These are phyloP conservation scores for Synanthedon formicaeformis DNA, from an alignment of 2,888 invertebrate genomes.

Conservation along the genomic window DNA sequence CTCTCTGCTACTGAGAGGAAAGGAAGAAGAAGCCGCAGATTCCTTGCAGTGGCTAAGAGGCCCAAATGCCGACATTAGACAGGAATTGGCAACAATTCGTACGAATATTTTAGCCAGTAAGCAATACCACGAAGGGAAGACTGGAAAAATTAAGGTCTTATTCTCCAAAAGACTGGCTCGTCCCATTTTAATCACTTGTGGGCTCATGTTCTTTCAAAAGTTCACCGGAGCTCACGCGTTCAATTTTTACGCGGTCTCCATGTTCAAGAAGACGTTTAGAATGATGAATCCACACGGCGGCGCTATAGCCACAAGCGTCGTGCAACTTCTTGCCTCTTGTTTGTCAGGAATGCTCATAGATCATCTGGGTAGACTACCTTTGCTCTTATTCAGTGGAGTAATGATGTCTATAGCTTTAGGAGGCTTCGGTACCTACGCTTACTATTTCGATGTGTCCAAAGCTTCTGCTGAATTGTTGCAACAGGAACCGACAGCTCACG, in stretches of 20 bases:
- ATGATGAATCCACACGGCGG: conserved; percentile 85
- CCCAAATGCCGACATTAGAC: conserved; percentile 79
- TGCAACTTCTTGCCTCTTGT: conserved; percentile 85
- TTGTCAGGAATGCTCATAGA: conserved; percentile 87
- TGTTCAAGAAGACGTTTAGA: conserved; percentile 85
- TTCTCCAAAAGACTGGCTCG: conserved; percentile 63
- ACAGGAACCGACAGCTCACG: conserved; percentile 69
- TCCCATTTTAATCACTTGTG: conserved; percentile 85
- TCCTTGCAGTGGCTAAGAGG: conserved; percentile 85
- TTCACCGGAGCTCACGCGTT: conserved; percentile 86
- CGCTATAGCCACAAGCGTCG: conserved; percentile 85
- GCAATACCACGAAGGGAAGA: conserved; percentile 38
- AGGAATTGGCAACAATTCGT: conserved; percentile 78
- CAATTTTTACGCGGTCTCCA: conserved; percentile 86
- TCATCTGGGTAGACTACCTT: conserved; percentile 83
- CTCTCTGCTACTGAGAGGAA: conserved; percentile 79
- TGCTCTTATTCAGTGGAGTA: conserved; percentile 84
- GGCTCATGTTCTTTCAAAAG: conserved; percentile 90
- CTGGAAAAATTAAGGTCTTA: conserved; percentile 43
- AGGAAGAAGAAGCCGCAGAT: conserved; percentile 79
- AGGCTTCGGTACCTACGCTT: conserved; percentile 86
- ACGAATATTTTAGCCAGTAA: conserved; percentile 74
- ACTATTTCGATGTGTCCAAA: conserved; percentile 76
- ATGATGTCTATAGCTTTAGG: conserved; percentile 88
- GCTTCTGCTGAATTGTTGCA: conserved; percentile 34